phyloP scores from a whole-genome alignment of 2,797 vertebrate genomes.

The Paratrypauchen microcephalus region DNA sequence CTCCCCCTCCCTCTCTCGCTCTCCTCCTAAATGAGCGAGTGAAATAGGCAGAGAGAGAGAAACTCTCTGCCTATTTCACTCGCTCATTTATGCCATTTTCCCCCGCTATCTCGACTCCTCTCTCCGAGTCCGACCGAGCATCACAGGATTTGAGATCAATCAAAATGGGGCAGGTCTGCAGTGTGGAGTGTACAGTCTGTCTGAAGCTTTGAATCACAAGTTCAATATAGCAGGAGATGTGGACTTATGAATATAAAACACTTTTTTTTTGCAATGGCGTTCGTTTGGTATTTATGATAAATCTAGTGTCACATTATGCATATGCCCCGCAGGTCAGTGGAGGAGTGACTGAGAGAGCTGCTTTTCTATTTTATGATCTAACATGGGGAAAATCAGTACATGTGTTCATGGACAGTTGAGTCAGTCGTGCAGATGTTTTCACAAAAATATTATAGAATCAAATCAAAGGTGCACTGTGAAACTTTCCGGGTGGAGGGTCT shows the following conservation, averaged over 20 bases:
- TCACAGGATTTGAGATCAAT: constrained; percentile 60
- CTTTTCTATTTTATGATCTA: constrained; percentile 44
- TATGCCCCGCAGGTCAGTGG: constrained; percentile 23
- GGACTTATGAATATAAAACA: constrained; percentile 30
- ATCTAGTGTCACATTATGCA: constrained; percentile 39
- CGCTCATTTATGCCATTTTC: constrained; percentile 55
- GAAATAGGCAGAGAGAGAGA: no score
- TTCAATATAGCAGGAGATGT: constrained; percentile 25
- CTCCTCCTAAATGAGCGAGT: no score
- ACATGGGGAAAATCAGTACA: constrained; percentile 22
- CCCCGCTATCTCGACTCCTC: constrained; percentile 25
- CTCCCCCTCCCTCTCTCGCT: neutral
- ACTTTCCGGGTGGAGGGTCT: no score
- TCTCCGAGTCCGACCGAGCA: constrained; percentile 33
- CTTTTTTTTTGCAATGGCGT: constrained; percentile 24
- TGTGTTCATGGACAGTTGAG: constrained; percentile 15
- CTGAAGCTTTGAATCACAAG: constrained; percentile 31
- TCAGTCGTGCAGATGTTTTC: neutral
- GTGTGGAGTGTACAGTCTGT: constrained; percentile 30
- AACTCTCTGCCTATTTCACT: constrained; percentile 48
- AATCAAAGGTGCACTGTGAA: no score
- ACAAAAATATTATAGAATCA: no score
- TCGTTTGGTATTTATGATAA: constrained; percentile 32
- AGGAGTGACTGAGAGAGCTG: constrained; percentile 30
- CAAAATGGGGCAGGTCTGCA: constrained; percentile 23